A percentile compares a stretch with the other conserved stretches of the same genome.
phyloP scores from a whole-genome alignment of 1,140 invertebrate species.

The Zeugodacus cucurbitae region DNA sequence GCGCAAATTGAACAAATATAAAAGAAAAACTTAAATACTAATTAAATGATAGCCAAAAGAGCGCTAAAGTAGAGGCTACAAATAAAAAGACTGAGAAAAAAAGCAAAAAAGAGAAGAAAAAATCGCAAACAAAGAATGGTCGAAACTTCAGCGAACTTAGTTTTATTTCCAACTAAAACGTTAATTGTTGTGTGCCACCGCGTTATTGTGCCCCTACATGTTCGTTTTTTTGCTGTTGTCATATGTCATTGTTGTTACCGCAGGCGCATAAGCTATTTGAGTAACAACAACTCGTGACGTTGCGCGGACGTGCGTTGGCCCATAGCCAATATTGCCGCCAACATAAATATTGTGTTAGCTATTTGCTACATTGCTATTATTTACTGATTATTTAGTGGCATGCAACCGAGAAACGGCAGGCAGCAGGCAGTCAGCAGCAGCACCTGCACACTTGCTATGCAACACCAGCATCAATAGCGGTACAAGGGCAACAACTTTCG shows the following conservation, averaged over 20 bases:
- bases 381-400: conserved; percentile 31
- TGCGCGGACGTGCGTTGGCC: conserved; percentile 32
- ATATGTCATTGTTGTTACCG: neutral
- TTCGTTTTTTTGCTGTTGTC: neutral
- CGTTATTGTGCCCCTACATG: neutral
- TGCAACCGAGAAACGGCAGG: neutral
- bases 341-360: neutral
- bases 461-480: conserved; percentile 1
- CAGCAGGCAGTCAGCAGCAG: conserved; percentile 18
- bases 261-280: neutral
- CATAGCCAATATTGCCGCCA: conserved; percentile 14
- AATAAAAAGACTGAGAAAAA: neutral
- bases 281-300: conserved; percentile 20
- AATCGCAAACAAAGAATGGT: neutral
- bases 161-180: neutral
- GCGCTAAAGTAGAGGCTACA: neutral
- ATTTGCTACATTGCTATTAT: neutral
- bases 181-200: neutral
- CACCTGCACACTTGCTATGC: neutral
- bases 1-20: neutral
- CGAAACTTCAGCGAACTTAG: neutral
- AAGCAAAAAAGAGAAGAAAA: neutral
- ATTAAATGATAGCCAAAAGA: conserved; percentile 31
- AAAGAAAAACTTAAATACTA: conserved; percentile 17
- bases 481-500: conserved; percentile 65